These are phyloP conservation scores for Phenacoccus solenopsis DNA, from an alignment of 1,140 invertebrate species.

Conservation along the genomic window DNA sequence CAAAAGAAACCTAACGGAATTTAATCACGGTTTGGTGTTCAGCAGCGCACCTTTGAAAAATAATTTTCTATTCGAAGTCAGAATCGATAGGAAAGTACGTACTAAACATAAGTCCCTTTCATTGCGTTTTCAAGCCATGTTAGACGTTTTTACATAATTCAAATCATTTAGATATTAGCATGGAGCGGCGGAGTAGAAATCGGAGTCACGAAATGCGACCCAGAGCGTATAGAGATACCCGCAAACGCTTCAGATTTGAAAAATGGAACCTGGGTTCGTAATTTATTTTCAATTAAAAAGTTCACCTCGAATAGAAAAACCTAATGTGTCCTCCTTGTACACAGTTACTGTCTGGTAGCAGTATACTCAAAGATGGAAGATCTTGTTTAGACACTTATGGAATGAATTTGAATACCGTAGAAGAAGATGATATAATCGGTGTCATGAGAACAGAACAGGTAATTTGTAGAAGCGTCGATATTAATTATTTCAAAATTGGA, in stretches of 20 bases:
- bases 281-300: constrained; percentile 12
- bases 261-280: constrained; percentile 67
- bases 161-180: constrained; percentile 45
- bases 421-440: constrained; percentile 72
- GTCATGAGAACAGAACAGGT: constrained; percentile 67
- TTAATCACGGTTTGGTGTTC: constrained; percentile 75
- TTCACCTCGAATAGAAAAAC: constrained; percentile 1
- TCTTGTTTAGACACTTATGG: constrained; percentile 70
- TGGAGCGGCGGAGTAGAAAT: constrained; percentile 90
- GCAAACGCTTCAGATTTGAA: constrained; percentile 70
- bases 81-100: constrained; percentile 72
- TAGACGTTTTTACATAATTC: constrained; percentile 20
- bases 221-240: constrained; percentile 63
- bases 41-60: constrained; percentile 66
- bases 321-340: constrained; percentile 24
- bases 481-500: neutral
- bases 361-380: constrained; percentile 70
- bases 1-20: constrained; percentile 59
- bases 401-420: constrained; percentile 63
- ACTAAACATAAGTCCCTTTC: neutral
- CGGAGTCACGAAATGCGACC: constrained; percentile 74
- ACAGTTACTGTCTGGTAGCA: constrained; percentile 69
- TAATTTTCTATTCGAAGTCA: constrained; percentile 76
- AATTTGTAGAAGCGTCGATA: no score
- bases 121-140: neutral